Base-by-base conservation (phyloP, 2,797 vertebrate species). In the Gallinago stenura region DNA sequence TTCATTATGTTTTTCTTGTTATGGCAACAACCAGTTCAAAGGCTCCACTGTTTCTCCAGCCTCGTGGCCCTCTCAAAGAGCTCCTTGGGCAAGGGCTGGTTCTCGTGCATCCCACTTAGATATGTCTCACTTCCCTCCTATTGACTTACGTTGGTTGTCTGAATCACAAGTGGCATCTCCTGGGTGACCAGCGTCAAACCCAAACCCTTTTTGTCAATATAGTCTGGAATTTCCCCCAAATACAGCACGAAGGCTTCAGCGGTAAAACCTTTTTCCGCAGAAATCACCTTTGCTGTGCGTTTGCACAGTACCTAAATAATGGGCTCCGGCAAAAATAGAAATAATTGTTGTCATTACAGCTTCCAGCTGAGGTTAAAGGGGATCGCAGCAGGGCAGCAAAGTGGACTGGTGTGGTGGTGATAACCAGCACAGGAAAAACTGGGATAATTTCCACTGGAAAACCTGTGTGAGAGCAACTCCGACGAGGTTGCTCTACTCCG, bases 101-200 rank as follows among this genome's bases (percentile, higher is more conserved):
- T 70, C 35, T 75, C 6, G 1, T 6, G 6, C 31, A 45, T 33
- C 48, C 69, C 60, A 9, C 33, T 1, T 3, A 6, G 39, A 61
- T 25, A 9, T 3, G 2, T 33, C 60, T 41, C 28, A 4, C 51
- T 82, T 84, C 62, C 51, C 35, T 89, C 35, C 28, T 25, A 8
- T 30, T 0, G 0, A 28, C 73, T 43, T 45, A 39, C 1, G 2
- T 54, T 0, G 2, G 31, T 39, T 68, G 65, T 53, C 50, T 82
- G 70, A 45, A 60, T 64, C 65, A 31, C 14, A 20, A 11, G 70
- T n/a, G 50, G 30, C 48, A 51, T 15, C 73, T 69, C 41, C 69
- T 15, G 30, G n/a, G 51, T 54, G 24, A 28, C 33, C 77, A 53
- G 57, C 1, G 1, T 2, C 57, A 68, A 81, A 71, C 12, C 37